phyloP scores from a whole-genome alignment of 2,113 vertebrate species.

The Grallaria varia region DNA sequence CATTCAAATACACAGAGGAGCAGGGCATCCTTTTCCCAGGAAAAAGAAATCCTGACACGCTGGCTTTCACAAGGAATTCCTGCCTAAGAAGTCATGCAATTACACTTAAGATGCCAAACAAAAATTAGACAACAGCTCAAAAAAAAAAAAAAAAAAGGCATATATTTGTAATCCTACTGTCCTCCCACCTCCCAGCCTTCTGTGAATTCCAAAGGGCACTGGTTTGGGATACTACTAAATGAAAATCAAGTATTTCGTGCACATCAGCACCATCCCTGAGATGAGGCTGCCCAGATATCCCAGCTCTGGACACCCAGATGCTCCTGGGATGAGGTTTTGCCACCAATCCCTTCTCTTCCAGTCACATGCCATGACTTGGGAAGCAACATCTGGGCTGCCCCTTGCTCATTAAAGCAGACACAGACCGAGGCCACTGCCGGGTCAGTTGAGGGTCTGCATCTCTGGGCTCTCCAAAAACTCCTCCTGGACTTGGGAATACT shows the following conservation, averaged over 20 bases:
- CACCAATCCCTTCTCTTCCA: not conserved
- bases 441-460: fast-evolving
- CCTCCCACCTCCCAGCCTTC: not conserved
- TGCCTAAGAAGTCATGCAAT: not conserved
- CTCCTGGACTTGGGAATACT: not conserved
- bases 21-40: not conserved
- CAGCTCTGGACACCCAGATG: no score
- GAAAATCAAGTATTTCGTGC: not conserved
- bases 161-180: not conserved
- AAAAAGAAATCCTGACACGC: no score
- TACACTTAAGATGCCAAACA: not conserved
- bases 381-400: no score
- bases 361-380: not conserved
- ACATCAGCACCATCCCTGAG: fast-evolving
- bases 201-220: not conserved
- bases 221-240: not conserved
- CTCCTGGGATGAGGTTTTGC: not conserved
- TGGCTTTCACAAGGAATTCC: not conserved
- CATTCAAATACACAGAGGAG: not conserved
- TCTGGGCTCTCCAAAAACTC: not conserved
- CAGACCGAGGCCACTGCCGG: fast-evolving
- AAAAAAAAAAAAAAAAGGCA: not conserved
- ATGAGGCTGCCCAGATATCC: not conserved
- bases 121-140: not conserved
- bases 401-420: not conserved